Percentiles rank a stretch among this genome's conserved stretches.
Evolutionary conservation across 2,888 invertebrate genomes (phyloP).

Genomic region (Drosophila incognita): DNA sequence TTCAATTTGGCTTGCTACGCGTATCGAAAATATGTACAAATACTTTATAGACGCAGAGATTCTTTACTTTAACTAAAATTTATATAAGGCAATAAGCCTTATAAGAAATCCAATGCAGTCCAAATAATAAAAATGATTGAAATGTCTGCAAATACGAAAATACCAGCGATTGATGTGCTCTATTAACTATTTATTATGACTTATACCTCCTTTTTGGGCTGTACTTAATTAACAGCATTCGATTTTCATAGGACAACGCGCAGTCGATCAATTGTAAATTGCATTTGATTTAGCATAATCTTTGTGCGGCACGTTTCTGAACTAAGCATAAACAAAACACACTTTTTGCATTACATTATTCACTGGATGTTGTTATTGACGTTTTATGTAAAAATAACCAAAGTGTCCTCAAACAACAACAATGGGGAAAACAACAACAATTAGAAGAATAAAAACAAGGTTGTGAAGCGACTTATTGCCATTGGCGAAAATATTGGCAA

Average conservation of each 20-base stretch:
- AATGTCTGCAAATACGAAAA: background rate
- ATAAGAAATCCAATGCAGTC: background rate
- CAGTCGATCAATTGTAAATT: background rate
- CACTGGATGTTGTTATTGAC: slow-evolving; percentile 28
- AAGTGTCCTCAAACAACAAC: slow-evolving; percentile 16
- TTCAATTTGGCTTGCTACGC: background rate
- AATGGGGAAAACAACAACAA: slow-evolving; percentile 16
- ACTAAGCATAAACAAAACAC: slow-evolving; percentile 17
- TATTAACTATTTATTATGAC: background rate
- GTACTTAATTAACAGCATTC: background rate
- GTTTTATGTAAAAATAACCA: slow-evolving; percentile 57
- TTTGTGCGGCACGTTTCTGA: slow-evolving; percentile 9
- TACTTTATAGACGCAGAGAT: no score
- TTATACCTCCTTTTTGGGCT: background rate
- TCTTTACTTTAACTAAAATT: background rate
- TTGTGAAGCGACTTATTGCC: slow-evolving; percentile 56
- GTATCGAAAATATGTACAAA: no score
- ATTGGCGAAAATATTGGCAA: slow-evolving; percentile 77
- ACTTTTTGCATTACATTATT: slow-evolving; percentile 37
- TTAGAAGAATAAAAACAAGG: slow-evolving; percentile 20
- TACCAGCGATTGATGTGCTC: background rate
- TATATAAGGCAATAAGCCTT: background rate
- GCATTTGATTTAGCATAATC: background rate
- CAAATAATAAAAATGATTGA: background rate
- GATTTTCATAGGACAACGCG: slow-evolving; percentile 7